phyloP scores from a whole-genome alignment of 2,797 vertebrate species.

The Premnoplex brunnescens region DNA sequence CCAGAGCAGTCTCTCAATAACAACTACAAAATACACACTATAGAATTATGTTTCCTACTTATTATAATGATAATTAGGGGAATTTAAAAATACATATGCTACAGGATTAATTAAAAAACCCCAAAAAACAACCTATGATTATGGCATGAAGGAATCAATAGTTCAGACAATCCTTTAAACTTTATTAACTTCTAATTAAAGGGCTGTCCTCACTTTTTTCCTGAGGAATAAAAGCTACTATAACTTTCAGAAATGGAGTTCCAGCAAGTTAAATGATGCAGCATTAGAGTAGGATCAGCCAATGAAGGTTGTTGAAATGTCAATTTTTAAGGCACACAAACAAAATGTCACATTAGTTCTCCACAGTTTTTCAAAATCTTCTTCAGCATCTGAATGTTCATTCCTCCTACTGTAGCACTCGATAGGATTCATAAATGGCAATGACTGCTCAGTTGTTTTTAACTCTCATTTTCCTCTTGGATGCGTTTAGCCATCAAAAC shows the following conservation, averaged over 20 bases:
- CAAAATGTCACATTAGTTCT: background rate
- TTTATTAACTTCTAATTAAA: background rate
- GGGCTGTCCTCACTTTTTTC: background rate
- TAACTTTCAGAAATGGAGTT: background rate
- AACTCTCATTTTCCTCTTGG: background rate
- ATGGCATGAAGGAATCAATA: background rate
- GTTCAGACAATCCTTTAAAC: background rate
- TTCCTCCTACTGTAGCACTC: background rate
- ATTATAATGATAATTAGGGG: background rate
- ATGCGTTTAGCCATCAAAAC: background rate
- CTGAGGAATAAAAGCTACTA: background rate
- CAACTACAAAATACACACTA: background rate
- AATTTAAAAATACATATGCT: background rate
- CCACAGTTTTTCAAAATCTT: background rate
- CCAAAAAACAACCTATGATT: background rate
- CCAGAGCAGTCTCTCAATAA: background rate
- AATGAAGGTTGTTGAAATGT: background rate
- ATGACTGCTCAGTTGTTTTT: background rate
- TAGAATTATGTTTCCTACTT: background rate
- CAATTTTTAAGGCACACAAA: background rate
- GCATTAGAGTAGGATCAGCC: background rate
- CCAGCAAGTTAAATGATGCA: background rate
- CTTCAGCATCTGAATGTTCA: background rate
- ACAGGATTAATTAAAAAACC: background rate
- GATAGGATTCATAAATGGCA: background rate